Percentiles rank a stretch among this genome's conserved stretches.
Conservation (phyloP, 53 echinoderm and acorn worm genomes). For the Paelopatides confundens region DNA sequence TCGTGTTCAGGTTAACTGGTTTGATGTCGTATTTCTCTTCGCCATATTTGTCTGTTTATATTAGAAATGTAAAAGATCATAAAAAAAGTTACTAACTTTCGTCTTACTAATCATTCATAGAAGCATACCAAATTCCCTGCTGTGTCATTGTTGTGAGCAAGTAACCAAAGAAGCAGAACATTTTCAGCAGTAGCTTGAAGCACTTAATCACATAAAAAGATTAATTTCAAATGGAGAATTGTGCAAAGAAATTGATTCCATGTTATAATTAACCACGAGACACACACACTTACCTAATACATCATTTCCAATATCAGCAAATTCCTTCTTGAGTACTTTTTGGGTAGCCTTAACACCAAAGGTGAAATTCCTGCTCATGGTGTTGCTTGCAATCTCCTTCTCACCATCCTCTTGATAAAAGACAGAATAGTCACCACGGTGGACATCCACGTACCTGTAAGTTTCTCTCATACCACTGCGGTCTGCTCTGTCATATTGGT, state of each 20-base stretch:
- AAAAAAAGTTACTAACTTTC: too few relatives aligned
- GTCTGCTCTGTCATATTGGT: conserved; percentile 10
- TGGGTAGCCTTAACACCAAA: conserved; percentile 9
- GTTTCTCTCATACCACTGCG: conserved; percentile 9
- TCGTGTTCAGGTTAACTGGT: conserved; percentile 30
- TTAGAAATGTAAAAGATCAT: too few relatives aligned
- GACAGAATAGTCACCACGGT: background rate
- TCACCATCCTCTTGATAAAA: conserved; percentile 37
- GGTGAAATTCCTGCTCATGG: conserved; percentile 7
- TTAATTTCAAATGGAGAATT: too few relatives aligned
- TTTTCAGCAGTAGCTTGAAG: too few relatives aligned
- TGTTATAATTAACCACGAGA: too few relatives aligned
- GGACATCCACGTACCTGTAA: conserved; percentile 30
- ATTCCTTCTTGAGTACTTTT: background rate
- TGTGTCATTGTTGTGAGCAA: too few relatives aligned
- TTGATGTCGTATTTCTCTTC: background rate
- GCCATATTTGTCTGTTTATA: background rate
- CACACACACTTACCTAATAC: background rate
- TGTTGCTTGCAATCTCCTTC: background rate
- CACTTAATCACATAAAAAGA: too few relatives aligned
- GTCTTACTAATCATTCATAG: too few relatives aligned
- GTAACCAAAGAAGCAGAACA: too few relatives aligned
- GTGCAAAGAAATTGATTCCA: too few relatives aligned
- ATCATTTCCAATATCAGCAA: background rate
- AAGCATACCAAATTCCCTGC: too few relatives aligned